A percentile compares a stretch with the other conserved stretches of the same genome.
These are phyloP conservation scores for Cynopterus brachyotis DNA, from an alignment of 2,113 vertebrate genomes.

Conservation along the genomic window DNA sequence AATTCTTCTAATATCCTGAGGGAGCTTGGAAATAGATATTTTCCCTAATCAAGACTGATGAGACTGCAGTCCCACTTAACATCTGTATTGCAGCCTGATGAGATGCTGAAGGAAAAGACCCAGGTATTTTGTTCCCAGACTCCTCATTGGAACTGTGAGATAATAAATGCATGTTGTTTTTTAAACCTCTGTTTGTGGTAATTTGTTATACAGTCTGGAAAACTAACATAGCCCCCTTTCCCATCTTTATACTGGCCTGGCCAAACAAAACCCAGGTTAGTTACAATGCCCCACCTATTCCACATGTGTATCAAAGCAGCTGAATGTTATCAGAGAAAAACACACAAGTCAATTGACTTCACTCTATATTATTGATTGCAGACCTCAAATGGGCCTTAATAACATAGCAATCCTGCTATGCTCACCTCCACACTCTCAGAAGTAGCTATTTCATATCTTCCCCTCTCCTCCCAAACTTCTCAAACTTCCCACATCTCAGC, in stretches of 20 bases:
- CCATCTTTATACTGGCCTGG: background rate
- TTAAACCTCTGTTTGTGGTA: background rate
- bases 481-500: background rate
- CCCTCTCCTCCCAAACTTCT: background rate
- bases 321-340: background rate
- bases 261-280: background rate
- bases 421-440: background rate
- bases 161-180: background rate
- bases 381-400: background rate
- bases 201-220: background rate
- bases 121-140: background rate
- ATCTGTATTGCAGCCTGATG: background rate
- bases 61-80: background rate
- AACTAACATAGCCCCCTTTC: background rate
- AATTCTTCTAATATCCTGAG: background rate
- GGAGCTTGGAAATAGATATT: background rate
- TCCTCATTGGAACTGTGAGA: background rate
- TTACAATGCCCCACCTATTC: background rate
- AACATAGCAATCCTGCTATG: background rate
- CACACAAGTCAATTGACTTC: constrained; percentile 9
- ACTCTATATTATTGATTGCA: background rate
- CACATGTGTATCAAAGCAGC: background rate
- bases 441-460: background rate
- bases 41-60: background rate
- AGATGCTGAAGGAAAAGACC: background rate